Evolutionary conservation across 1,140 invertebrate species (phyloP), one percentile per base, ranked within the genome.

Genomic region (Protaetia brevitarsis): DNA sequence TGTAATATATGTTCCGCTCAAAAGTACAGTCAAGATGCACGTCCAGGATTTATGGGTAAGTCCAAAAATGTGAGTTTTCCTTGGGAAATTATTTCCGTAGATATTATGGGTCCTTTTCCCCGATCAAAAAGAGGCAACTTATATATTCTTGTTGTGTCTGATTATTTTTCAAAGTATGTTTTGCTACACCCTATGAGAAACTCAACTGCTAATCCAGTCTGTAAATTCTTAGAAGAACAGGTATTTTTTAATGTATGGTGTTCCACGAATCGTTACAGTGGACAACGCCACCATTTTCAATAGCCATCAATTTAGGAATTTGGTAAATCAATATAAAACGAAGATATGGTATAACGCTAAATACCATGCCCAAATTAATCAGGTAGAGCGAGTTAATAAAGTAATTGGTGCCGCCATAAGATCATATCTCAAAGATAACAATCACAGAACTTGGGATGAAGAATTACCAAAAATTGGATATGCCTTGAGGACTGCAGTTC

Each of bases 381-480:
- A n/a, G n/a, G 37, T 51, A 5, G 63, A 64, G 23, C 63, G 34
- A 11, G 34, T 64, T 23, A 64, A 51, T 21, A 45, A 36, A 8
- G 63, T 64, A 10, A 45, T 51, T 7, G 63, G 63, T 10, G 2
- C 63, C 11, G 34, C 63, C 7, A 64, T 64, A 34, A 34, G 31
- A 34, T 34, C 31, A 34, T 77, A 71, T 66, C 62, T 75, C 0
- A 16, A 69, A 8, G 68, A 75, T 7, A 72, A 77, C 37, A 34
- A 34, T 11, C 76, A 78, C 58, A 59, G 51, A n/a, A 58, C 45
- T 28, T 78, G 76, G 76, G 74, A 75, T 57, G 61, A 66, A 23
- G 41, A 71, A 64, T 60, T 78, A 2, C 60, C 51, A 1, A 65
- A 67, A 10, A 61, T 74, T 19, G 68, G 60, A 0, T 68, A 68